phyloP scores from a whole-genome alignment of 2,113 vertebrate genomes.

The Xiphophorus couchianus region DNA sequence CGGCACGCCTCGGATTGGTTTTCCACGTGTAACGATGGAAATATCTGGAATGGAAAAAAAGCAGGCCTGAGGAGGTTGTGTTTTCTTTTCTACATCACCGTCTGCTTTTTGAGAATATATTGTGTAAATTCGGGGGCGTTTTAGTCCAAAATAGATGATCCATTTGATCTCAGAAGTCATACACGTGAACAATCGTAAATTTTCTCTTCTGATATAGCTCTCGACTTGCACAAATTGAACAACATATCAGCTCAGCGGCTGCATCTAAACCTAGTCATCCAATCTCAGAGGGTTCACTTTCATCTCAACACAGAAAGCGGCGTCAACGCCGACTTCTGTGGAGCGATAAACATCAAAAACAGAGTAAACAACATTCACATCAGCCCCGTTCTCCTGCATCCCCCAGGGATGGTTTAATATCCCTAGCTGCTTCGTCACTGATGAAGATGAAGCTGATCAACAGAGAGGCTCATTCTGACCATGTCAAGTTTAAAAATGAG shows the following conservation, averaged over 20 bases:
- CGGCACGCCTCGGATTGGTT: neutral
- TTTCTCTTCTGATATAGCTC: neutral
- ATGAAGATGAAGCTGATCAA: conserved; percentile 61
- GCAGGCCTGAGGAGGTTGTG: neutral
- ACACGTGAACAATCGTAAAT: neutral
- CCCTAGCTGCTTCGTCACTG: conserved; percentile 22
- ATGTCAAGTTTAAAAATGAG: conserved; percentile 70
- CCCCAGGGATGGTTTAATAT: conserved; percentile 59
- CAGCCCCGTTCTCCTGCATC: neutral
- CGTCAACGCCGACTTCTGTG: conserved; percentile 14
- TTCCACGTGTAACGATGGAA: neutral
- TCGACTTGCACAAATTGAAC: neutral
- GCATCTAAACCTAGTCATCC: conserved; percentile 14
- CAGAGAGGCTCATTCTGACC: conserved; percentile 55
- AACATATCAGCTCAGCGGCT: neutral
- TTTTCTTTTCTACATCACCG: neutral
- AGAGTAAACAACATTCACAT: conserved; percentile 66
- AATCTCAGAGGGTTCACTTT: conserved; percentile 37
- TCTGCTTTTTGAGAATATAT: neutral
- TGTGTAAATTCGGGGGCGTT: no score
- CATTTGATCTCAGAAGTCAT: neutral
- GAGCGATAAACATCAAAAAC: conserved; percentile 48
- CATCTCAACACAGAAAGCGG: conserved; percentile 13
- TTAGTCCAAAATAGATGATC: neutral
- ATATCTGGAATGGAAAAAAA: neutral